A percentile compares a stretch with the other conserved stretches of the same genome.
These are phyloP conservation scores for Acanthosoma haemorrhoidale DNA, from an alignment of 2,888 invertebrate genomes.

Conservation along the genomic window DNA sequence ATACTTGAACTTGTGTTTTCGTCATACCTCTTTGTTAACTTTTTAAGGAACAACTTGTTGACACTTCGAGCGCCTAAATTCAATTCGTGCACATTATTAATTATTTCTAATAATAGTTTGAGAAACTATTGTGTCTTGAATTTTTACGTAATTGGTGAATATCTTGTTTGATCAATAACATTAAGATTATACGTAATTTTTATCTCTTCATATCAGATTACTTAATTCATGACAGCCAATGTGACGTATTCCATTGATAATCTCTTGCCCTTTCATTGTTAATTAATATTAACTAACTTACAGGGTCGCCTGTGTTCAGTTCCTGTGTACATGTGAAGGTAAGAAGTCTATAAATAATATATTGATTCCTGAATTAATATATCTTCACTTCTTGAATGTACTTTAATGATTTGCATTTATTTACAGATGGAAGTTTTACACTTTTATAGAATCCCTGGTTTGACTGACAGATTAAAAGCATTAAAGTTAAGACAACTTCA, in stretches of 20 bases:
- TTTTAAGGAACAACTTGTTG: constrained; percentile 8
- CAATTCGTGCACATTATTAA: not conserved
- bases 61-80: not conserved
- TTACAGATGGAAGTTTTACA: constrained; percentile 38
- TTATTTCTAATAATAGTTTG: not conserved
- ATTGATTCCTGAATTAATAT: not conserved
- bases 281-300: not conserved
- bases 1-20: constrained; percentile 21
- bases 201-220: not conserved
- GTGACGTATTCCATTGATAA: constrained; percentile 20
- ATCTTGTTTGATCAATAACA: not conserved
- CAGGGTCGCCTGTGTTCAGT: not conserved
- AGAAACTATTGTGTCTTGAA: not conserved
- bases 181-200: too few species aligned
- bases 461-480: constrained; percentile 42
- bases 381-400: not conserved
- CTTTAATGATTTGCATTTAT: not conserved
- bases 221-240: not conserved
- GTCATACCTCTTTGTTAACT: constrained; percentile 26
- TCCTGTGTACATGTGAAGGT: not conserved
- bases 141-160: not conserved
- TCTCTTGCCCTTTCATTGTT: constrained; percentile 20
- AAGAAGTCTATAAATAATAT: not conserved
- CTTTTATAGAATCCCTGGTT: constrained; percentile 44
- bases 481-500: constrained; percentile 42